phyloP scores from a whole-genome alignment of 2,888 invertebrate genomes.

The Nomada flava region DNA sequence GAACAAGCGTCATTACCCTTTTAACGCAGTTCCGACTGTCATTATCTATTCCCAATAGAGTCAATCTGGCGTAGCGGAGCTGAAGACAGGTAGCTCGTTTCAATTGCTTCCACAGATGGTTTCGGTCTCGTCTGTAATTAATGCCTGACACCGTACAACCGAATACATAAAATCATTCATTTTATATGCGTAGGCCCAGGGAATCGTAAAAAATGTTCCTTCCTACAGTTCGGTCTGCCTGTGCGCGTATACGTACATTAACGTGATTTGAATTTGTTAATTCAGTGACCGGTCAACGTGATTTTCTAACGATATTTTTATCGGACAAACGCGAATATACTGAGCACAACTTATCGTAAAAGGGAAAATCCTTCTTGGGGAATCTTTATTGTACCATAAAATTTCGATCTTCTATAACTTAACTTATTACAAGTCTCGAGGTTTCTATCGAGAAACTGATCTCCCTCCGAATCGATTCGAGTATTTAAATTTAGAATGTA shows the following conservation, averaged over 20 bases:
- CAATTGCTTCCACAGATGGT: conserved; percentile 43
- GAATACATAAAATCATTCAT: conserved; percentile 25
- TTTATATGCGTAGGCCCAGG: conserved; percentile 17
- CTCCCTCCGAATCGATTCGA: too few relatives aligned
- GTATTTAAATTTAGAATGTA: too few relatives aligned
- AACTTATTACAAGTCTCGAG: too few relatives aligned
- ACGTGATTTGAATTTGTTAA: background rate
- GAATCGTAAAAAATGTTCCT: conserved; percentile 18
- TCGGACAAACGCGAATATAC: background rate
- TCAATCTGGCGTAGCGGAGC: conserved; percentile 50
- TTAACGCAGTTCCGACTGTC: conserved; percentile 45
- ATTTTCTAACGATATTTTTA: background rate
- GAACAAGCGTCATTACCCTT: conserved; percentile 37
- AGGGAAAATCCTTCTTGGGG: background rate
- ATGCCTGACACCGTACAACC: conserved; percentile 36
- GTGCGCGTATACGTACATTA: background rate
- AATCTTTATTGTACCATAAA: background rate
- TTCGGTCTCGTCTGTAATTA: conserved; percentile 36
- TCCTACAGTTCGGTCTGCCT: background rate
- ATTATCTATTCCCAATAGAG: conserved; percentile 52
- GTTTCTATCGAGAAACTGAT: too few relatives aligned
- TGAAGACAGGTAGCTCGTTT: conserved; percentile 72
- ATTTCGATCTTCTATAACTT: background rate
- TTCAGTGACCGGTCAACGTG: background rate
- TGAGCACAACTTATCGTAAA: background rate